Evolutionary conservation across 1,140 invertebrate species (phyloP).

Genomic region (Heliconius melpomene): DNA sequence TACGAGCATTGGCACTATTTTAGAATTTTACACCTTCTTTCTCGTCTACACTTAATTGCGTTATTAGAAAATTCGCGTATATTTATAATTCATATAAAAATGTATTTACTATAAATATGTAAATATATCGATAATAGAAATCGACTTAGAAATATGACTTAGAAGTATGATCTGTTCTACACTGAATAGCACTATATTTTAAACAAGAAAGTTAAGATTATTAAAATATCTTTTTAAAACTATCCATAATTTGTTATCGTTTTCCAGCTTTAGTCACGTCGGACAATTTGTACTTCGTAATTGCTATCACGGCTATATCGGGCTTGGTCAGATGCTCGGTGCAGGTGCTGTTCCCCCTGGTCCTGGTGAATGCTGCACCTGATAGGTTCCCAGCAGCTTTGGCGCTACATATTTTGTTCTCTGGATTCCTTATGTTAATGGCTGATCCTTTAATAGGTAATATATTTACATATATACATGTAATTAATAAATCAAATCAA

Average conservation of each 20-base stretch:
- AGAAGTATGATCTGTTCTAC: background rate
- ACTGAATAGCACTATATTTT: background rate
- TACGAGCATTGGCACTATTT: no score
- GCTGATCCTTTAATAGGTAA: conserved; percentile 73
- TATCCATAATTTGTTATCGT: background rate
- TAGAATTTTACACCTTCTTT: no score
- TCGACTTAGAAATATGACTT: background rate
- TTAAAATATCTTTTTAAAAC: no score
- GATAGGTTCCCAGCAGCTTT: conserved; percentile 70
- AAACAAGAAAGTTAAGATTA: no score
- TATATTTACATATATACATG: background rate
- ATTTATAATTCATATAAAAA: no score
- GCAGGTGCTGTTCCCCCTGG: conserved; percentile 69
- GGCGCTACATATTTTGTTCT: conserved; percentile 70
- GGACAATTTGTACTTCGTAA: conserved; percentile 62
- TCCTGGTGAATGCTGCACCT: conserved; percentile 63
- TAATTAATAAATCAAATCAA: no score
- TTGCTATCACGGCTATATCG: conserved; percentile 62
- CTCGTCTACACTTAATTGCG: no score
- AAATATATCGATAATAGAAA: background rate
- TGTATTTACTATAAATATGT: background rate
- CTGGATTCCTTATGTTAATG: conserved; percentile 67
- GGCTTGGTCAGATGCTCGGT: conserved; percentile 71
- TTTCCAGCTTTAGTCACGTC: conserved; percentile 65
- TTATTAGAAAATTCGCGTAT: no score